A percentile compares a stretch with the other conserved stretches of the same genome.
Evolutionary conservation across 2,888 invertebrate species (phyloP).

Genomic region (Euzophera pinguis): DNA sequence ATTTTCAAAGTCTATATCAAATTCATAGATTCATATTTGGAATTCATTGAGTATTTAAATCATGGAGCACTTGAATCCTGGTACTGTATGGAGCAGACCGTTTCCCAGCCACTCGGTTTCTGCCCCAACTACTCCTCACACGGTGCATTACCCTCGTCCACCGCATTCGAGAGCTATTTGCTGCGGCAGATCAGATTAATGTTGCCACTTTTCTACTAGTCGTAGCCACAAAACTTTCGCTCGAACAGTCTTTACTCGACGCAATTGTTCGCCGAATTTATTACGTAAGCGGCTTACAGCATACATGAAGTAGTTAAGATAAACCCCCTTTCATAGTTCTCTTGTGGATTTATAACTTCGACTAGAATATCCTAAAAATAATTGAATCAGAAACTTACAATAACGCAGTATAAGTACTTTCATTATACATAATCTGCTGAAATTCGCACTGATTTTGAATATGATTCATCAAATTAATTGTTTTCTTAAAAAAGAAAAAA

Average conservation of each 20-base stretch:
- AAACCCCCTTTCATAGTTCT: background rate
- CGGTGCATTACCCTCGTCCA: slow-evolving; percentile 73
- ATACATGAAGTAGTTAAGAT: background rate
- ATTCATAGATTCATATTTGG: no score
- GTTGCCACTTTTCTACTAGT: slow-evolving; percentile 75
- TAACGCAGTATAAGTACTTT: no score
- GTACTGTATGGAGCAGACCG: slow-evolving; percentile 34
- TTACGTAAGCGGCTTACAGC: slow-evolving; percentile 10
- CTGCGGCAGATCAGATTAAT: slow-evolving; percentile 74
- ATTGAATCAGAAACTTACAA: no score
- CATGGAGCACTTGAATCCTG: background rate
- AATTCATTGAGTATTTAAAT: no score
- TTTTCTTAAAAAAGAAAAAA: background rate
- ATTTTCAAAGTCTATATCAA: no score
- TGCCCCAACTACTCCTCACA: slow-evolving; percentile 63
- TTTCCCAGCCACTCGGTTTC: slow-evolving; percentile 55
- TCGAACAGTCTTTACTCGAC: slow-evolving; percentile 23
- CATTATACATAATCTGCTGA: no score
- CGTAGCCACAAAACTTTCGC: slow-evolving; percentile 54
- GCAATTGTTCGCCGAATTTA: slow-evolving; percentile 21
- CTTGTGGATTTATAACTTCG: background rate
- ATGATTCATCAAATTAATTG: no score
- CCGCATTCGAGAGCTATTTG: slow-evolving; percentile 72
- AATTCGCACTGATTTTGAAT: no score
- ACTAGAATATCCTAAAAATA: no score